Evolutionary conservation across 1,140 invertebrate species (phyloP).

Genomic region (Homarus americanus): DNA sequence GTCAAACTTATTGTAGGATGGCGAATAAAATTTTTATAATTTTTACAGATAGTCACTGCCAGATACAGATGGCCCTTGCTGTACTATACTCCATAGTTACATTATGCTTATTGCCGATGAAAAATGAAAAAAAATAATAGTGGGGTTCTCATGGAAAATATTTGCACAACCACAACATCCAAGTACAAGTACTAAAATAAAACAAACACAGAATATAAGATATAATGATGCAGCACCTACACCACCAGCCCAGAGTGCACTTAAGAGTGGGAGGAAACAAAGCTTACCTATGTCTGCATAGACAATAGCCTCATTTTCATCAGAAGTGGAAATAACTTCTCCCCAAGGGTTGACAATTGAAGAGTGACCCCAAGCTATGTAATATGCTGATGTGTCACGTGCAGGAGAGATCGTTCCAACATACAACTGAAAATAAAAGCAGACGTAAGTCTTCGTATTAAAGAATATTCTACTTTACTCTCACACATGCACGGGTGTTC

Average conservation of each 20-base stretch:
- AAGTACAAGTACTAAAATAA: neutral
- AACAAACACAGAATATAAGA: neutral
- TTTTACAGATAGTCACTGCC: neutral
- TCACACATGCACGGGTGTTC: no score
- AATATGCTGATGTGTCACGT: conserved; percentile 84
- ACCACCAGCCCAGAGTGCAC: neutral
- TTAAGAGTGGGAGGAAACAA: no score
- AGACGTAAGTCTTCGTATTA: neutral
- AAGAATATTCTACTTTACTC: no score
- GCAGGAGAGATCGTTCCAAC: conserved; percentile 84
- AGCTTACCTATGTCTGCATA: conserved; percentile 87
- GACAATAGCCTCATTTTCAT: conserved; percentile 83
- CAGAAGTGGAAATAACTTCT: conserved; percentile 83
- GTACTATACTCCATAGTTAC: no score
- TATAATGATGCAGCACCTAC: neutral
- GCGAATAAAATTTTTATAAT: neutral
- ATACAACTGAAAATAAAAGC: conserved; percentile 76
- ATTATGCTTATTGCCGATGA: no score
- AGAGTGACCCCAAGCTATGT: conserved; percentile 94
- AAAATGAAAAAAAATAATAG: no score
- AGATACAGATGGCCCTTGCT: no score
- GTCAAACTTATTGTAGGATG: no score
- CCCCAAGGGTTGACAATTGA: conserved; percentile 93
- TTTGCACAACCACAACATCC: no score
- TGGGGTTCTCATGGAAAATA: no score